Percentiles rank a stretch among this genome's conserved stretches.
These are phyloP conservation scores for Ornithoptera alexandrae DNA, from an alignment of 2,888 invertebrate genomes.

Conservation along the genomic window DNA sequence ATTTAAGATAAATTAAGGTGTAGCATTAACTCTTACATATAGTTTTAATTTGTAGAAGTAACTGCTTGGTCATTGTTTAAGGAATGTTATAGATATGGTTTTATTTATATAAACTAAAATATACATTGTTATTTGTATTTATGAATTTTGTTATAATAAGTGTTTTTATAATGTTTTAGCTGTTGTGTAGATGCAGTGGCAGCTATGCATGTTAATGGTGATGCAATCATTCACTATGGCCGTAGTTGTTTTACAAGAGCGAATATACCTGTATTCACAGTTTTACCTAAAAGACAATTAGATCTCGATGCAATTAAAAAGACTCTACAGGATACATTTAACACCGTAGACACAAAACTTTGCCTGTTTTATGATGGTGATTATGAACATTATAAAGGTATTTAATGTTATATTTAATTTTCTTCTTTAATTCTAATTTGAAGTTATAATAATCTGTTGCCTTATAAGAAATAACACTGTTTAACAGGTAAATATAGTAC, in stretches of 20 bases:
- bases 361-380: conserved; percentile 84
- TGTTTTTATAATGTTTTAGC: conserved; percentile 72
- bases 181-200: conserved; percentile 95
- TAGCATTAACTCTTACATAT: too few species aligned
- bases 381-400: conserved; percentile 82
- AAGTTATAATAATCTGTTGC: too few species aligned
- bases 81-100: too few species aligned
- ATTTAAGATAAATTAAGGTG: too few species aligned
- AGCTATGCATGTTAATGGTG: conserved; percentile 91
- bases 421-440: too few species aligned
- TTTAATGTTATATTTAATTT: neutral
- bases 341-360: conserved; percentile 55
- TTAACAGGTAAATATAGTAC: too few species aligned
- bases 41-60: too few species aligned
- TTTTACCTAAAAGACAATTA: conserved; percentile 83
- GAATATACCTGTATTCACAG: conserved; percentile 87
- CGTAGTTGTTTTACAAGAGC: conserved; percentile 90
- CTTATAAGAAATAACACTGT: too few species aligned
- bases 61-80: too few species aligned
- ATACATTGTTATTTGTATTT: too few species aligned
- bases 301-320: conserved; percentile 61
- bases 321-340: conserved; percentile 42
- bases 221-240: conserved; percentile 95
- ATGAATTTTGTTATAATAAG: neutral
- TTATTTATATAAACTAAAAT: too few species aligned